Conservation (phyloP, 2,888 invertebrate genomes). For the Gerris lacustris region DNA sequence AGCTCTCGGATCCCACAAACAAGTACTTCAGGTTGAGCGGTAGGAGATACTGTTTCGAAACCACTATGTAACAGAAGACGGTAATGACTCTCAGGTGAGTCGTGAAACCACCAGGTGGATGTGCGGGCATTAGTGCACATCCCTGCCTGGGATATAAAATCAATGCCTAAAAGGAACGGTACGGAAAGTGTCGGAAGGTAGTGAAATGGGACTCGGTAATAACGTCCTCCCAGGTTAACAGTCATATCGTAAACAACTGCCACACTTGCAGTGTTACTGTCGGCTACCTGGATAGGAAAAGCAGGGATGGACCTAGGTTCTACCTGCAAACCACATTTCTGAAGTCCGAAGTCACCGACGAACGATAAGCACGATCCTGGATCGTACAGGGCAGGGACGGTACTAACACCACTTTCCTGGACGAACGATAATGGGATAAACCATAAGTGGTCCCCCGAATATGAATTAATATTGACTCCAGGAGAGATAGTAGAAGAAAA, state of each 20-base stretch:
- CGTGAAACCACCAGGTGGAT: conserved; percentile 12
- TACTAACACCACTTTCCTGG: no score
- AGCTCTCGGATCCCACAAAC: no score
- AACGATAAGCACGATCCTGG: conserved; percentile 14
- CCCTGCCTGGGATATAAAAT: background rate
- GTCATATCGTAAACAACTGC: background rate
- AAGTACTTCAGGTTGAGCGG: no score
- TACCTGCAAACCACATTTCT: background rate
- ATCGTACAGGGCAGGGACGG: background rate
- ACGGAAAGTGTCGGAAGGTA: conserved; percentile 8
- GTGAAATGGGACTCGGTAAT: conserved; percentile 5
- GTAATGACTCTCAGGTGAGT: background rate
- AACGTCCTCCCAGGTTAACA: conserved; percentile 6
- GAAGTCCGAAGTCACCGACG: conserved; percentile 5
- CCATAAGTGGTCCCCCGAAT: no score
- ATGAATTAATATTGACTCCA: no score
- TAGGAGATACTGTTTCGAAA: no score
- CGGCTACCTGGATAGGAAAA: conserved; percentile 12
- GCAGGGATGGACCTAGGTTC: background rate
- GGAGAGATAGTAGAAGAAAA: no score
- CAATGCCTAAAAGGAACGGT: conserved; percentile 9
- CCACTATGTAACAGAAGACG: no score
- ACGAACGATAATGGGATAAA: no score
- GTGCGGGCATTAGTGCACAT: background rate
- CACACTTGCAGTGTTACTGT: conserved; percentile 9